Conservation (phyloP, 1,140 invertebrate genomes). For the Chironomus striatipennis region DNA sequence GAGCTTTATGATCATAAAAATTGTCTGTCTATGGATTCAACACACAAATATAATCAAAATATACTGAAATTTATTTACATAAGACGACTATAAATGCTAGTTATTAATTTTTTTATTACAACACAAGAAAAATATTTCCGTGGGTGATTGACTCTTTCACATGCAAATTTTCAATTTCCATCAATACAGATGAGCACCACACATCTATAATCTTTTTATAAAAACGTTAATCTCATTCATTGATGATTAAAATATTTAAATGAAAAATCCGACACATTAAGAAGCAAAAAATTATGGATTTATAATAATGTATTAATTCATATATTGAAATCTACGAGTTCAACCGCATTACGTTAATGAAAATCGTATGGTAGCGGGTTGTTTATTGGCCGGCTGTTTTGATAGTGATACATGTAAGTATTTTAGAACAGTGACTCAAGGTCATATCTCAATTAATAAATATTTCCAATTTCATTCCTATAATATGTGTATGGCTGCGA, state of each 20-base stretch:
- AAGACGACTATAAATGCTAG: neutral
- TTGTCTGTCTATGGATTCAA: neutral
- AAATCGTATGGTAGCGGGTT: neutral
- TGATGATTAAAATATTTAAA: no score
- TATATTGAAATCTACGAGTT: neutral
- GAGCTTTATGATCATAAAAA: neutral
- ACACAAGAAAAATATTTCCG: neutral
- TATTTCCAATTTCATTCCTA: no score
- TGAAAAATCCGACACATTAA: no score
- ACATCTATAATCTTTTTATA: no score
- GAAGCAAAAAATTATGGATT: no score
- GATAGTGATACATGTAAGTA: neutral
- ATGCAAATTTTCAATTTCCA: slow-evolving; percentile 1
- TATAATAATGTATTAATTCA: no score
- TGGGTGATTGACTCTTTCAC: slow-evolving; percentile 5
- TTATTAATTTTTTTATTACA: neutral
- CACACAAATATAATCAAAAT: neutral
- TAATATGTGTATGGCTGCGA: no score
- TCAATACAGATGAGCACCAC: neutral
- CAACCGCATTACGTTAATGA: neutral
- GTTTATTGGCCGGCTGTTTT: neutral
- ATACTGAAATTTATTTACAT: neutral
- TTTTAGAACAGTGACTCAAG: neutral
- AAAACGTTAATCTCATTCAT: no score
- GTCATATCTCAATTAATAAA: slow-evolving; percentile 14